Percentiles rank a stretch among this genome's conserved stretches.
phyloP scores from a whole-genome alignment of 2,888 invertebrate genomes.

The Metalampra italica region DNA sequence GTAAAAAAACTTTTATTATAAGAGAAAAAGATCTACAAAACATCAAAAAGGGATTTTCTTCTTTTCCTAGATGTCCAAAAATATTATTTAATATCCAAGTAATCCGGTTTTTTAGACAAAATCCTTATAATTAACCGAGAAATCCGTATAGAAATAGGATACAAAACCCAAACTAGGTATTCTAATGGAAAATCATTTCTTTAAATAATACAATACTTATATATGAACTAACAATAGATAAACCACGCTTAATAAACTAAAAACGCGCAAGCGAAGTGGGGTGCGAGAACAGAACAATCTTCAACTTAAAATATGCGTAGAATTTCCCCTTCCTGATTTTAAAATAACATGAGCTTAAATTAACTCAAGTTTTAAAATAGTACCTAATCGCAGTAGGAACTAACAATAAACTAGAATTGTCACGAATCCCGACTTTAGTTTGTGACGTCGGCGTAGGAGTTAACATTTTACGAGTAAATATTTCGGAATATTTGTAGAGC shows the following conservation, averaged over 20 bases:
- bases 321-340: conserved; percentile 66
- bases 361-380: conserved; percentile 61
- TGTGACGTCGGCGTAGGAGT: conserved; percentile 26
- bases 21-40: too few species aligned
- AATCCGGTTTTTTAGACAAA: too few species aligned
- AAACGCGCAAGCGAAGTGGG: conserved; percentile 15
- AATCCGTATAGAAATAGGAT: too few species aligned
- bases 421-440: conserved; percentile 41
- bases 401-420: conserved; percentile 64
- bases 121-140: too few species aligned
- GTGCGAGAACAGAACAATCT: conserved; percentile 33
- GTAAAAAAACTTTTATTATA: too few species aligned
- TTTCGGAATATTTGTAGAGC: not conserved
- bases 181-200: too few species aligned
- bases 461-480: conserved; percentile 7
- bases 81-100: too few species aligned
- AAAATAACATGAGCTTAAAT: conserved; percentile 64
- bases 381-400: conserved; percentile 54
- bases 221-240: conserved; percentile 4
- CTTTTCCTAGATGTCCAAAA: too few species aligned
- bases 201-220: too few species aligned
- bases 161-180: too few species aligned
- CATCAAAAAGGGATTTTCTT: too few species aligned
- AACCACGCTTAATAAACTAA: conserved; percentile 4
- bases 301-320: conserved; percentile 53